Base-by-base conservation (phyloP, 2,797 vertebrate species). In the Cynopterus sphinx region DNA sequence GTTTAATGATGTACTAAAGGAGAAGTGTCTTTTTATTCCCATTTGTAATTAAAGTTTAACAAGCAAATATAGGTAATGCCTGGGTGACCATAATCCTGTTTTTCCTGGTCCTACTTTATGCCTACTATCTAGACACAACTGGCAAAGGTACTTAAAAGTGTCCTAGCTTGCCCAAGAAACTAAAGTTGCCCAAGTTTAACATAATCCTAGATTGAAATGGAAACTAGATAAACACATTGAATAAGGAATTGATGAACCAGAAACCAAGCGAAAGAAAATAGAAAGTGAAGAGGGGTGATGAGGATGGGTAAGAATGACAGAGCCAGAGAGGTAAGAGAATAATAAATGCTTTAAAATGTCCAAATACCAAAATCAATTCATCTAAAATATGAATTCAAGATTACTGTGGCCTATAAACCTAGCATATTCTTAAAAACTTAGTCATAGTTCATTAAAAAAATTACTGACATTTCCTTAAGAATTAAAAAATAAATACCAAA, bases 381-480 rank as follows among this genome's bases (percentile, higher is more conserved):
- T 28, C 19, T 10, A 49, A n/a, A 93, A 49, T 78, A 39, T 83
- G n/a, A 84, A 95, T 75, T 87, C 74, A 95, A 43, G 39, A 61
- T 87, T 82, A 28, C 43, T 74, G 33, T 33, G 87, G 81, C 53
- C 41, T 74, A 19, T 70, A 93, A 96, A 55, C 24, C 63, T 57
- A 75, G 43, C 11, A 94, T 57, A 90, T 55, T 84, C 81, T 92
- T 95, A 88, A 90, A 90, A 82, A 36, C 21, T 57, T 73, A 92
- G 24, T 65, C 83, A 79, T n/a, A 87, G 65, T 28, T 91, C 74
- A 92, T 83, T 75, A 95, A 91, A 92, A 67, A 71, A 86, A 70
- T 63, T 82, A 78, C n/a, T 86, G 46, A 46, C 53, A 94, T 95
- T 94, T 96, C 33, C 67, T 91, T 85, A 81, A 95, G 22, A 31